A percentile compares a stretch with the other conserved stretches of the same genome.
Conservation (phyloP, 2,888 invertebrate genomes). For the Beris chalybata region DNA sequence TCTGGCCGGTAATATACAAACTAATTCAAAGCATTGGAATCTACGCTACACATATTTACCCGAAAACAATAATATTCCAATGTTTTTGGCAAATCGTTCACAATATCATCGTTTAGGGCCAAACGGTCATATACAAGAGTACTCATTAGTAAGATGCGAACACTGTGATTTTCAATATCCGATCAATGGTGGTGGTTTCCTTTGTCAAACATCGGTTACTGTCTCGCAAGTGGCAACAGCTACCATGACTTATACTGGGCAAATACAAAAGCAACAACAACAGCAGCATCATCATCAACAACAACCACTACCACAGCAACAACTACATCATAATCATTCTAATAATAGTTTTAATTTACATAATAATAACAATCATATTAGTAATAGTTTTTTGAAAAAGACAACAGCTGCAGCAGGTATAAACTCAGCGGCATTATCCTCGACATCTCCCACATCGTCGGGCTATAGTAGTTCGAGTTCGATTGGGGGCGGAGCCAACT, state of each 20-base stretch:
- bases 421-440: slow-evolving; percentile 30
- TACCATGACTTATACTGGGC: slow-evolving; percentile 36
- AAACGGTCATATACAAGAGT: slow-evolving; percentile 61
- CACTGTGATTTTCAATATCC: slow-evolving; percentile 59
- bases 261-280: slow-evolving; percentile 1
- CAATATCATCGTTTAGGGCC: slow-evolving; percentile 64
- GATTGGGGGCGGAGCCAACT: slow-evolving; percentile 2
- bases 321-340: slow-evolving; percentile 34
- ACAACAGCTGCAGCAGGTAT: slow-evolving; percentile 35
- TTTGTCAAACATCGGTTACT: slow-evolving; percentile 42
- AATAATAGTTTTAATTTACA: slow-evolving; percentile 28
- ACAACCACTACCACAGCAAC: slow-evolving; percentile 30
- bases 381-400: slow-evolving; percentile 38
- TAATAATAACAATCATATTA: slow-evolving; percentile 35
- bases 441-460: slow-evolving; percentile 36
- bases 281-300: slow-evolving; percentile 13
- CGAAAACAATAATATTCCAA: slow-evolving; percentile 61
- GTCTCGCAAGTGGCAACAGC: slow-evolving; percentile 38
- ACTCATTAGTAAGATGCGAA: slow-evolving; percentile 61
- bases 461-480: slow-evolving; percentile 33
- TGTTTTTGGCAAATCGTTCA: slow-evolving; percentile 66
- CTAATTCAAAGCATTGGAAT: slow-evolving; percentile 57
- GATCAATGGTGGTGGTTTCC: slow-evolving; percentile 42
- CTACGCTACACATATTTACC: slow-evolving; percentile 61
- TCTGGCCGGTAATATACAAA: slow-evolving; percentile 61